Evolutionary conservation across 2,797 vertebrate species (phyloP).

Genomic region (Lateolabrax maculatus): DNA sequence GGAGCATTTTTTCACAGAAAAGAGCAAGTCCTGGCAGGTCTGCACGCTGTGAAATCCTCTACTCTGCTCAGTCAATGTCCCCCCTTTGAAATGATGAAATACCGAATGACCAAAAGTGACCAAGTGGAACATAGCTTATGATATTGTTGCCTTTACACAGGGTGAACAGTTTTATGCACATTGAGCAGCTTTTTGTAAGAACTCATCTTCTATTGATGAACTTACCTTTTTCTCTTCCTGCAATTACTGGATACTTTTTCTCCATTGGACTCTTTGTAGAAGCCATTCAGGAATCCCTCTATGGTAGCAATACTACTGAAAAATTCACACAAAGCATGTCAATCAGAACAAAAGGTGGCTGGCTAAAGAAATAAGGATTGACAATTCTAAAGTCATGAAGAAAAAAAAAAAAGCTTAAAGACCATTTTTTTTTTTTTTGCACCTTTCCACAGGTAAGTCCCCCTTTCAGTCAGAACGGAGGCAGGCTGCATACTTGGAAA

Average conservation of each 20-base stretch:
- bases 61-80: slow-evolving; percentile 20
- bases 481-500: slow-evolving; percentile 25
- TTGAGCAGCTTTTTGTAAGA: not conserved
- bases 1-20: slow-evolving; percentile 61
- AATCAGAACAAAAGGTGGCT: not conserved
- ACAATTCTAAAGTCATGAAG: not conserved
- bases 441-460: slow-evolving; percentile 14
- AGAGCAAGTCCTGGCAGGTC: slow-evolving; percentile 66
- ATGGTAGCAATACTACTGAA: not conserved
- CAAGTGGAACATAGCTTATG: not conserved
- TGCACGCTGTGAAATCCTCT: slow-evolving; percentile 13
- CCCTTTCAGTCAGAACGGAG: slow-evolving; percentile 11
- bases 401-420: not conserved
- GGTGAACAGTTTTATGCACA: not conserved
- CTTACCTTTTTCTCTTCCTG: slow-evolving; percentile 86
- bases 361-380: not conserved
- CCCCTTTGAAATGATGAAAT: slow-evolving; percentile 24
- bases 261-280: slow-evolving; percentile 73
- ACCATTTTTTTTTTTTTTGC: not conserved
- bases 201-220: not conserved
- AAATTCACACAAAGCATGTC: slow-evolving; percentile 14
- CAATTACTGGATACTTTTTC: slow-evolving; percentile 79
- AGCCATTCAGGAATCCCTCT: slow-evolving; percentile 21
- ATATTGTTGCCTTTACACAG: not conserved
- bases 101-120: not conserved